phyloP scores from a whole-genome alignment of 1,140 invertebrate species.

The Nautilus pompilius region DNA sequence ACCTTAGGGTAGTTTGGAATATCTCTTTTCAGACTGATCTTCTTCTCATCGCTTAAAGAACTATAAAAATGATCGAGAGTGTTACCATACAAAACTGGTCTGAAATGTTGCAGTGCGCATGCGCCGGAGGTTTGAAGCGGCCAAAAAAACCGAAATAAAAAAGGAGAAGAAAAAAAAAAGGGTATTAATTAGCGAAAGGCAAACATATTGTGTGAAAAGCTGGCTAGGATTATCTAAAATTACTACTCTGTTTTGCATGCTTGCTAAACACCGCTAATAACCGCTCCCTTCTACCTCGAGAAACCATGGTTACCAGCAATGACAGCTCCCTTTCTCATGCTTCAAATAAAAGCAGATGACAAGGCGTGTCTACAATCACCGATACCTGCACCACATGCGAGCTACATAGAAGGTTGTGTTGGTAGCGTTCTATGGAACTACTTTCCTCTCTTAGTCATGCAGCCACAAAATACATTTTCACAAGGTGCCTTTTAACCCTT shows the following conservation, averaged over 20 bases:
- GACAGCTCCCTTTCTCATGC: too few relatives aligned
- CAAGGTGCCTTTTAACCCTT: too few relatives aligned
- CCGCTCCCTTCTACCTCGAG: too few relatives aligned
- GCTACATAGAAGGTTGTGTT: too few relatives aligned
- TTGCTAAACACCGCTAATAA: neutral
- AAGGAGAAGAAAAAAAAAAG: constrained; percentile 12
- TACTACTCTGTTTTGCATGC: too few relatives aligned
- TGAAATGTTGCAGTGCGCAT: constrained; percentile 14
- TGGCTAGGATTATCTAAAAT: neutral
- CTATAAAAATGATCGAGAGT: constrained; percentile 45
- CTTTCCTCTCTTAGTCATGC: too few relatives aligned
- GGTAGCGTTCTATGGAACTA: too few relatives aligned
- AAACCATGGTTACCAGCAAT: too few relatives aligned
- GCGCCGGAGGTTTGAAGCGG: constrained; percentile 15
- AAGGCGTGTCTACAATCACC: too few relatives aligned
- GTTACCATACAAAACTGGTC: constrained; percentile 29
- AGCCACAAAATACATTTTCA: too few relatives aligned
- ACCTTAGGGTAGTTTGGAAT: constrained; percentile 54
- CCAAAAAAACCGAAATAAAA: constrained; percentile 20
- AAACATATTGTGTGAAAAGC: neutral
- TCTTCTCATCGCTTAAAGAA: constrained; percentile 50
- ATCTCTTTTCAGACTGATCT: constrained; percentile 50
- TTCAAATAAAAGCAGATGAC: too few relatives aligned
- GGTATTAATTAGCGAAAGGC: neutral
- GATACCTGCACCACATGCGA: too few relatives aligned